Evolutionary conservation across 2,113 vertebrate species (phyloP), one percentile per base, ranked within the genome.

Genomic region (Hemichromis elongatus): DNA sequence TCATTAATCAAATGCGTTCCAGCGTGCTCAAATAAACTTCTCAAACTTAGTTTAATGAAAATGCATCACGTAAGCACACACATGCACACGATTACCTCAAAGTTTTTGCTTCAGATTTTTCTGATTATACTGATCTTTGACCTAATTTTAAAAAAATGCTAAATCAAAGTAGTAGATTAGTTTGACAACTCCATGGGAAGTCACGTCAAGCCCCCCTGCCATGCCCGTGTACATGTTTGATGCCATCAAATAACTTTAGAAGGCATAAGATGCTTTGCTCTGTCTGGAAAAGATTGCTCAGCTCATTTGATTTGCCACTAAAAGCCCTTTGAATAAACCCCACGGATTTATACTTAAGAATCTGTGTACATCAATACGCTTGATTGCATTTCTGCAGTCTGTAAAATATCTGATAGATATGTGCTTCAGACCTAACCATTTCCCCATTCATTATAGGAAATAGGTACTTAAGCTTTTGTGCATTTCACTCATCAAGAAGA

Each of bases 351-450:
- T 78, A 33, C 75, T 84, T 45, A 82, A 73, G 55, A 79, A 45
- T 83, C 55, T 80, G 79, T 83, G 56, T 88, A 77, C 89, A 88
- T 93, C 89, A 85, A 85, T 83, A 81, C 26, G 35, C 33, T 75
- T 88, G 92, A 91, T 91, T 92, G 84, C 82, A 53, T 91, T 89
- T 86, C 9, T 59, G 66, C 16, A 59, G 78, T 77, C 24, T 81
- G n/a, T 40, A 75, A 70, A 88, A 80, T 57, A 80, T 54, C 28
- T 79, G 28, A 92, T 82, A 26, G 37, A 70, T 86, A 79, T 82
- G 84, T 79, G 56, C 70, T 83, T 80, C 30, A 79, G 54, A 81
- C 68, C 42, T 9, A 35, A 35, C n/a, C 57, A 55, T 83, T 86
- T 84, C 63, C 68, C 14, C 21, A 21, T 81, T 88, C 40, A 9